These are phyloP conservation scores for Daboia siamensis DNA, from an alignment of 2,113 vertebrate species.

Conservation along the genomic window DNA sequence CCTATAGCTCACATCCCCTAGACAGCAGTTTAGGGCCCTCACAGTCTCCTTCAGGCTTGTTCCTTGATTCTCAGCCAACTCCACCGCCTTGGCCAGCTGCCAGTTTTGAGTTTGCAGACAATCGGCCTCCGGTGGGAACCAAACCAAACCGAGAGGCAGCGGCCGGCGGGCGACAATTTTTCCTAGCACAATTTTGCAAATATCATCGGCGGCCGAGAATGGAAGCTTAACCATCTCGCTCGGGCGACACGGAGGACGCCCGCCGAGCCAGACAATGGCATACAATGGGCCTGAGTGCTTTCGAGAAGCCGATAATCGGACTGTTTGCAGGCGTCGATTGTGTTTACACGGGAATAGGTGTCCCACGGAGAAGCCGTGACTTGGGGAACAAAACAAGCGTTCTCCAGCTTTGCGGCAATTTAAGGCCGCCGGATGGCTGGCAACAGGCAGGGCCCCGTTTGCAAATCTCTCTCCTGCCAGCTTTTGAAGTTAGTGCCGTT, in stretches of 20 bases:
- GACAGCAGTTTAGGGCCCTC: not conserved
- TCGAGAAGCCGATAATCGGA: not conserved
- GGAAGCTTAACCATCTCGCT: slow-evolving; percentile 18
- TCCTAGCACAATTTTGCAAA: slow-evolving; percentile 19
- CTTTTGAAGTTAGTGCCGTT: accelerated
- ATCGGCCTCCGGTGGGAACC: not conserved
- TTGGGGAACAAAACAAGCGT: accelerated
- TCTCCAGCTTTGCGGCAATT: not conserved
- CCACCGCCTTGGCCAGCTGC: not conserved
- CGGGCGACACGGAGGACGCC: not conserved
- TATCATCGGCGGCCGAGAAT: not conserved
- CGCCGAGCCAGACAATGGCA: slow-evolving; percentile 42
- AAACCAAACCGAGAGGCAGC: not conserved
- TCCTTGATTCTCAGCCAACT: not conserved
- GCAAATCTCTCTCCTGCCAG: not conserved
- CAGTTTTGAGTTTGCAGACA: not conserved
- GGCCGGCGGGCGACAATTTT: not conserved
- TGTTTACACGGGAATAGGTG: accelerated
- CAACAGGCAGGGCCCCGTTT: not conserved
- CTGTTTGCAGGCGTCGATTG: not conserved
- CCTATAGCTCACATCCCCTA: not conserved
- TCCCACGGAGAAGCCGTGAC: accelerated
- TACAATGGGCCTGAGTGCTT: slow-evolving; percentile 36
- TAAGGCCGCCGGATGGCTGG: not conserved
- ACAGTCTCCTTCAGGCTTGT: not conserved